Evolutionary conservation across 1,140 invertebrate genomes (phyloP).

Genomic region (Sitodiplosis mosellana): DNA sequence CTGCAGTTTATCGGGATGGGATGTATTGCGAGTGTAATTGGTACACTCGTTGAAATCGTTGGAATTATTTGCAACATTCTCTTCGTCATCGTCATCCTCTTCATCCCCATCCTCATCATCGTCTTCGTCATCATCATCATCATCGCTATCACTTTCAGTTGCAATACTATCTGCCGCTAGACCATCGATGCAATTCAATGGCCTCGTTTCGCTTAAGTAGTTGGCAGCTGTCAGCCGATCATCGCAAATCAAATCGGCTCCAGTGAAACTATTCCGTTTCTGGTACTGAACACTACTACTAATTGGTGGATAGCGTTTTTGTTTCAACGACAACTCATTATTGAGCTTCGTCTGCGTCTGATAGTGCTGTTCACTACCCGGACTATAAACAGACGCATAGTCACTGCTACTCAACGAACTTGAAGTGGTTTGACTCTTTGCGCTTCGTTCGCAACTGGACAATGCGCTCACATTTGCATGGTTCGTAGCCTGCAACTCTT

Average conservation of each 20-base stretch:
- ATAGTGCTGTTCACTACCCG: slow-evolving; percentile 3
- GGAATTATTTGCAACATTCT: neutral
- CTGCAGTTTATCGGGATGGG: neutral
- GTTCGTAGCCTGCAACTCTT: neutral
- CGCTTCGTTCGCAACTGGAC: slow-evolving; percentile 1
- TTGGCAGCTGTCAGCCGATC: neutral
- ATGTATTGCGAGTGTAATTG: neutral
- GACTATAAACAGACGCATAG: slow-evolving; percentile 24
- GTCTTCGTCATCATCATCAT: neutral
- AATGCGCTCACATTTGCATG: neutral
- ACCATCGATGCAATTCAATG: too few species aligned
- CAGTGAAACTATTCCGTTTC: too few species aligned
- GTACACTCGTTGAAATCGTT: neutral
- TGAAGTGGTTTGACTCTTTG: slow-evolving; percentile 3
- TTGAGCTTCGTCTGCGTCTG: neutral
- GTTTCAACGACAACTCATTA: neutral
- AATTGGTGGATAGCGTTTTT: neutral
- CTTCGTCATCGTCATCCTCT: neutral
- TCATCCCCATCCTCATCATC: too few species aligned
- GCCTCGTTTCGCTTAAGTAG: too few species aligned
- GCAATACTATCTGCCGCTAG: too few species aligned
- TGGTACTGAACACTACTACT: too few species aligned
- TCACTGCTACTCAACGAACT: slow-evolving; percentile 12
- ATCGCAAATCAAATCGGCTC: neutral
- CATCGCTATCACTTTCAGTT: too few species aligned